Evolutionary conservation across 2,113 vertebrate species (phyloP).

Genomic region (Gnathonemus echidnorhynchus): DNA sequence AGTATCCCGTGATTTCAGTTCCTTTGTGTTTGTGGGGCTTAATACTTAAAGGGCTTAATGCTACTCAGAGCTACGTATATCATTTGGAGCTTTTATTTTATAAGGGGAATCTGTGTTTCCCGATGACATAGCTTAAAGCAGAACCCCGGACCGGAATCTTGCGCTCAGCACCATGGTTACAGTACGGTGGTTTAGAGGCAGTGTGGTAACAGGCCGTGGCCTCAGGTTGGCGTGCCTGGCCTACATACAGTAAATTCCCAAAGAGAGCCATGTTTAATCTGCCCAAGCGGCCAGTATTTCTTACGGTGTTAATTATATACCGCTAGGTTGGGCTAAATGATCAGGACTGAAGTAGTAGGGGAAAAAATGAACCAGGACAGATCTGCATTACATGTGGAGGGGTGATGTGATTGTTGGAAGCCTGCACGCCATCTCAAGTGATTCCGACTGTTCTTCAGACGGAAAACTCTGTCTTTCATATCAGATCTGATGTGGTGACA

Average conservation of each 20-base stretch:
- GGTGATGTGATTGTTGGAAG: background rate
- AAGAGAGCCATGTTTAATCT: background rate
- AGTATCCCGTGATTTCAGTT: slow-evolving; percentile 1
- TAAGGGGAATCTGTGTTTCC: background rate
- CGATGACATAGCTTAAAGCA: background rate
- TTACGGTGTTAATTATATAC: background rate
- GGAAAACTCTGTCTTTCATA: background rate
- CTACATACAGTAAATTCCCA: background rate
- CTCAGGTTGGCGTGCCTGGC: background rate
- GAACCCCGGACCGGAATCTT: background rate
- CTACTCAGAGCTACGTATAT: background rate
- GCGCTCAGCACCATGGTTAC: background rate
- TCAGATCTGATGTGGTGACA: background rate
- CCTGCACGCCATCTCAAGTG: background rate
- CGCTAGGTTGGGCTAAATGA: background rate
- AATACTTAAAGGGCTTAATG: background rate
- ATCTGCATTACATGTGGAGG: background rate
- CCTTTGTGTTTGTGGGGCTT: background rate
- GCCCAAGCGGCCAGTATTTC: background rate
- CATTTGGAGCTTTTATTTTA: background rate
- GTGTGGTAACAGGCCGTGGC: background rate
- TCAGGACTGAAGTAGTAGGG: background rate
- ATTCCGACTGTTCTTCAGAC: background rate
- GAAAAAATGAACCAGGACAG: background rate
- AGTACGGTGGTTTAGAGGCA: background rate